phyloP scores from a whole-genome alignment of 2,888 invertebrate genomes.

The Lordiphosa andalusiaca region DNA sequence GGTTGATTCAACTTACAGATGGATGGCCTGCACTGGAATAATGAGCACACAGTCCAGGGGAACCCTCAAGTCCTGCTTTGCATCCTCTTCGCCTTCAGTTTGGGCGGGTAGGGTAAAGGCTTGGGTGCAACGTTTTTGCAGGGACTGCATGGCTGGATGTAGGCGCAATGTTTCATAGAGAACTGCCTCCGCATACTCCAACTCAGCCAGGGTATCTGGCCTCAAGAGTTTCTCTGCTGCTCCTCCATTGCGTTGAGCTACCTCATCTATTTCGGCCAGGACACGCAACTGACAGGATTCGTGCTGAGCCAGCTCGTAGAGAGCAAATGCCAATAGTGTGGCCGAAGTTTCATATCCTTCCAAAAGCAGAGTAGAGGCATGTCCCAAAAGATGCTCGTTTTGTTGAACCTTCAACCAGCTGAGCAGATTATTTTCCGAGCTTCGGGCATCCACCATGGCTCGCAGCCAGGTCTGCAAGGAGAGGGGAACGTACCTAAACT shows the following conservation, averaged over 20 bases:
- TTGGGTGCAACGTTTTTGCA: conserved; percentile 68
- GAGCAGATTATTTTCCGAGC: conserved; percentile 34
- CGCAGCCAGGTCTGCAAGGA: conserved; percentile 58
- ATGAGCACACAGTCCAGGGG: conserved; percentile 56
- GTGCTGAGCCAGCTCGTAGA: conserved; percentile 59
- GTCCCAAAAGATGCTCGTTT: conserved; percentile 53
- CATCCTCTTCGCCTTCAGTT: background rate
- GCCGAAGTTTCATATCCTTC: conserved; percentile 76
- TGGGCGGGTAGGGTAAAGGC: conserved; percentile 56
- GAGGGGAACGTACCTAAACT: conserved; percentile 59
- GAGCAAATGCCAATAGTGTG: conserved; percentile 62
- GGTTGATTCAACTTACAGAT: conserved; percentile 48
- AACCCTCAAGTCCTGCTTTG: conserved; percentile 14
- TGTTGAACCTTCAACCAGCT: conserved; percentile 54
- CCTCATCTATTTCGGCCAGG: conserved; percentile 57
- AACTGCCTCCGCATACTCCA: conserved; percentile 62
- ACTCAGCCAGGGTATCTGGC: conserved; percentile 51
- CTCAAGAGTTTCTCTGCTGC: conserved; percentile 19
- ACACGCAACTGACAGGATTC: conserved; percentile 47
- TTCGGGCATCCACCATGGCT: conserved; percentile 34
- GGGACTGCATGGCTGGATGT: conserved; percentile 68
- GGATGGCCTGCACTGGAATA: conserved; percentile 69
- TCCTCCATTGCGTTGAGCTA: conserved; percentile 37
- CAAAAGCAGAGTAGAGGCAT: conserved; percentile 65
- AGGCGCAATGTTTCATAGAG: conserved; percentile 70